Evolutionary conservation across 2,888 invertebrate species (phyloP).

Genomic region (Tachina grossa): DNA sequence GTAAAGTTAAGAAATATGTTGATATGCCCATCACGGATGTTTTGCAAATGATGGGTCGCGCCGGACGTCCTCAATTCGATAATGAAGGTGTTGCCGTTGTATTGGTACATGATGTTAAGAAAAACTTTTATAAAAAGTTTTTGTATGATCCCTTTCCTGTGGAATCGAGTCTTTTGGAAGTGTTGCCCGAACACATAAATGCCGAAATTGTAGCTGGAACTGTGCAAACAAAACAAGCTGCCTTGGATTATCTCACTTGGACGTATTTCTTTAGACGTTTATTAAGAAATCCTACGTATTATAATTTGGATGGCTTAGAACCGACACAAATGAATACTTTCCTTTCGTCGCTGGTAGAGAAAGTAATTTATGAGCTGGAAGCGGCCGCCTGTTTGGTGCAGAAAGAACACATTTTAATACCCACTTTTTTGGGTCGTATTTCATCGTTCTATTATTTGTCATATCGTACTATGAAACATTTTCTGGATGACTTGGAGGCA

Average conservation of each 20-base stretch:
- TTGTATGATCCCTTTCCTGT: conserved; percentile 99
- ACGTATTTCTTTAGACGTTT: conserved; percentile 98
- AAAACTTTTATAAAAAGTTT: conserved; percentile 99
- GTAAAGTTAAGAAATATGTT: conserved; percentile 97
- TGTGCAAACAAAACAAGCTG: conserved; percentile 94
- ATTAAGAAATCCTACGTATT: conserved; percentile 95
- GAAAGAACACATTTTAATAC: conserved; percentile 83
- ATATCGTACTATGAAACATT: conserved; percentile 94
- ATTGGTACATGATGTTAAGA: conserved; percentile 97
- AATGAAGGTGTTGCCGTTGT: conserved; percentile 94
- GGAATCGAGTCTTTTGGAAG: conserved; percentile 95
- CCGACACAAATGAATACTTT: conserved; percentile 88
- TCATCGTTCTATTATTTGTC: conserved; percentile 98
- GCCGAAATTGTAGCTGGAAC: conserved; percentile 98
- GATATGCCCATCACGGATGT: conserved; percentile 99
- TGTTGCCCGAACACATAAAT: conserved; percentile 97
- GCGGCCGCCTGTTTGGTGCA: conserved; percentile 91
- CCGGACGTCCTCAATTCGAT: conserved; percentile 98
- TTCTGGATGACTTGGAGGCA: conserved; percentile 87
- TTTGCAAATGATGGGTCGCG: conserved; percentile 99
- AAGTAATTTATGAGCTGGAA: conserved; percentile 88
- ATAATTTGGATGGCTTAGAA: conserved; percentile 89
- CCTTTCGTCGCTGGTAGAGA: conserved; percentile 92
- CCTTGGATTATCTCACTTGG: conserved; percentile 98
- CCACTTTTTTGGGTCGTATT: conserved; percentile 94